These are phyloP conservation scores for Herpailurus yagouaroundi DNA, from an alignment of 2,113 vertebrate genomes.

Conservation along the genomic window DNA sequence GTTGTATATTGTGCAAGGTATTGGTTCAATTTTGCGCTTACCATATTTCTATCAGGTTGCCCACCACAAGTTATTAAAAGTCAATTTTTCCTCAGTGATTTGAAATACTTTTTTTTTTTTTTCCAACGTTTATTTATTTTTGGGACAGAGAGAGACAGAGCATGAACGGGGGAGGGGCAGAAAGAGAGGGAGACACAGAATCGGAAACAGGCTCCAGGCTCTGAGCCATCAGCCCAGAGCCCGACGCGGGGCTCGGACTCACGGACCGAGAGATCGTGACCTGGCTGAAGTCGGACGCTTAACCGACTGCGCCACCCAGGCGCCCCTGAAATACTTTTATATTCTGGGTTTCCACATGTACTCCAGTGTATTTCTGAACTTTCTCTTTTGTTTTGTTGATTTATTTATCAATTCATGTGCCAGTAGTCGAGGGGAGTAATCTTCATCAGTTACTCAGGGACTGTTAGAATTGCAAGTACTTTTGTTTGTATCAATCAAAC, in stretches of 20 bases:
- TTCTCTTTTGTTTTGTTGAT: not conserved
- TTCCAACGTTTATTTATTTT: no score
- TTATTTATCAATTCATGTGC: not conserved
- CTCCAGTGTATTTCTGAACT: not conserved
- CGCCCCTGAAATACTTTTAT: no score
- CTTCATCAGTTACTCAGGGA: not conserved
- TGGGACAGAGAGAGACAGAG: no score
- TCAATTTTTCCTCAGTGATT: not conserved
- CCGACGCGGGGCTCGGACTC: no score
- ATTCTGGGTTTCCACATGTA: not conserved
- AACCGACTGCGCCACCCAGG: no score
- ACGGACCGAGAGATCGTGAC: no score
- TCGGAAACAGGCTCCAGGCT: no score
- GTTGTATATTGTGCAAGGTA: not conserved
- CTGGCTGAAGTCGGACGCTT: no score
- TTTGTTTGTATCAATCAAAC: not conserved
- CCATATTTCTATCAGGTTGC: not conserved
- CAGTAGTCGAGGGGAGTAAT: not conserved
- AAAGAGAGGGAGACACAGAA: no score
- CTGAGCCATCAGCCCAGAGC: no score
- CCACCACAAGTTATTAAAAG: not conserved
- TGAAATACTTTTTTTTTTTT: no score
- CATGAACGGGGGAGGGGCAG: no score
- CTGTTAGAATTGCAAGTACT: not conserved
- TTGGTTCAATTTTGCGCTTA: not conserved